These are phyloP conservation scores for Scartelaos histophorus DNA, from an alignment of 2,113 vertebrate species.

Conservation along the genomic window DNA sequence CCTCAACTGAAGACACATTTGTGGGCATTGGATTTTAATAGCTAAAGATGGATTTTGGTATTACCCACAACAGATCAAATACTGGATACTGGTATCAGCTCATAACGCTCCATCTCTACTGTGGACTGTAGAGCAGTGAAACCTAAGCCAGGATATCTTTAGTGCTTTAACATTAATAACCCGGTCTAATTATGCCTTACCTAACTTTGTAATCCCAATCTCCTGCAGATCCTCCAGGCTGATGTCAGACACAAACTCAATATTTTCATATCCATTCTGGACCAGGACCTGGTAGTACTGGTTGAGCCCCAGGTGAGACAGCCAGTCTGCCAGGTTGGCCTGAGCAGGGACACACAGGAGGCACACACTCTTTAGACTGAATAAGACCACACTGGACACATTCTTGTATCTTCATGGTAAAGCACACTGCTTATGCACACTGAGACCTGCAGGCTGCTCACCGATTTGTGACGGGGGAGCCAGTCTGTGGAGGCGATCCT, in stretches of 20 bases:
- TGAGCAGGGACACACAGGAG: slow-evolving; percentile 54
- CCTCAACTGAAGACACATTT: no score
- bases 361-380: neutral
- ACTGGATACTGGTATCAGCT: no score
- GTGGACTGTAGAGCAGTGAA: no score
- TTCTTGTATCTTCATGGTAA: no score
- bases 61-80: no score
- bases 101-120: no score
- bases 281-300: slow-evolving; percentile 98
- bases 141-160: neutral
- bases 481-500: slow-evolving; percentile 87
- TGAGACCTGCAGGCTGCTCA: slow-evolving; percentile 69
- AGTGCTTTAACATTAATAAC: neutral
- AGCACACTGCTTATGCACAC: neutral
- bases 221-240: slow-evolving; percentile 97
- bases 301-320: slow-evolving; percentile 92
- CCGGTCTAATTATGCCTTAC: slow-evolving; percentile 25
- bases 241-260: slow-evolving; percentile 97
- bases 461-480: slow-evolving; percentile 93
- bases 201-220: slow-evolving; percentile 89
- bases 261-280: slow-evolving; percentile 96
- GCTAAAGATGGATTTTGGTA: no score
- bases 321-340: slow-evolving; percentile 93
- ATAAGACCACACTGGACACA: neutral
- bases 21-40: no score